Percentiles rank a stretch among this genome's conserved stretches.
Conservation (phyloP, 2,888 invertebrate species). For the Cosmopolites sordidus region DNA sequence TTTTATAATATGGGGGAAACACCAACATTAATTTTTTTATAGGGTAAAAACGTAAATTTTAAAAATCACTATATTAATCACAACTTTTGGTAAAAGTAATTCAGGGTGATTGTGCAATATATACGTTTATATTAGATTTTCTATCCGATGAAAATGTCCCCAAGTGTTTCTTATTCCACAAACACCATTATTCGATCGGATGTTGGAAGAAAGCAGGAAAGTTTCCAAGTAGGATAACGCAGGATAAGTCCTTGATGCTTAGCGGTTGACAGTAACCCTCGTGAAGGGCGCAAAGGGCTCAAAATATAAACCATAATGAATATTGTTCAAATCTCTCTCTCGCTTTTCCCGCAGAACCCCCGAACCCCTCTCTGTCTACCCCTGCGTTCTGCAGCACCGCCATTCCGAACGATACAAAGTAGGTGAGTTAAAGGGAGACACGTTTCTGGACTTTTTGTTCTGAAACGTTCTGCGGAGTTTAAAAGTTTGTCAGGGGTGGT, state of each 20-base stretch:
- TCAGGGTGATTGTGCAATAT: too few species aligned
- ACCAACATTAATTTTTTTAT: too few species aligned
- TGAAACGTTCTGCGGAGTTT: conserved; percentile 18
- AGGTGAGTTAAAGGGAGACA: conserved; percentile 35
- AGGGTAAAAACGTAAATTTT: too few species aligned
- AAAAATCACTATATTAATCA: too few species aligned
- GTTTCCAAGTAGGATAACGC: conserved; percentile 20
- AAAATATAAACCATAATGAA: conserved; percentile 29
- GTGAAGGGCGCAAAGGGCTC: conserved; percentile 20
- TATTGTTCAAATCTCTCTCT: conserved; percentile 26
- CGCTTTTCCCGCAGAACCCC: not conserved
- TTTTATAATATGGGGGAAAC: too few species aligned
- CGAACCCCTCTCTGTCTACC: not conserved
- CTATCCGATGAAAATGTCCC: too few species aligned
- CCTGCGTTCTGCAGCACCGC: not conserved
- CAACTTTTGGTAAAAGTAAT: too few species aligned
- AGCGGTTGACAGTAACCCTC: conserved; percentile 24
- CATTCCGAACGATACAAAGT: conserved; percentile 28
- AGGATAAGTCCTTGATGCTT: conserved; percentile 14
- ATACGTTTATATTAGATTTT: too few species aligned
- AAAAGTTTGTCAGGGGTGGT: conserved; percentile 19
- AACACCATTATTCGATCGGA: not conserved
- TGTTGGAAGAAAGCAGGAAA: conserved; percentile 2
- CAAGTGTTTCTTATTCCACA: not conserved
- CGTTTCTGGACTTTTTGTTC: conserved; percentile 26